Conservation (phyloP, 64 coral and sea anemone genomes). For the Montipora foliosa region DNA sequence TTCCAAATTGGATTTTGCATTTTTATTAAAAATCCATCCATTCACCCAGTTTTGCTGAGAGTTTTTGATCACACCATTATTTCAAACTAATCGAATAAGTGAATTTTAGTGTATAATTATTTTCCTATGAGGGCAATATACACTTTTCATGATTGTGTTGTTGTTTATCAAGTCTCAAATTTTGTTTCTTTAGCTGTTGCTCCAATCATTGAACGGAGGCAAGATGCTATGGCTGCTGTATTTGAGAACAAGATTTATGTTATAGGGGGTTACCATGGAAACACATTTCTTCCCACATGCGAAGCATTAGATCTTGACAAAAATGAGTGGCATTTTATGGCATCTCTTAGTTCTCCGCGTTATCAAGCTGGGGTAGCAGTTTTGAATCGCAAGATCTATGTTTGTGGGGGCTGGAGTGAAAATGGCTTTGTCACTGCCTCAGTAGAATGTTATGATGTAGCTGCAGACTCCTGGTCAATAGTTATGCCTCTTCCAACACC, state of each 20-base stretch:
- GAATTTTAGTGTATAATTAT: no score
- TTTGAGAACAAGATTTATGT: slow-evolving; percentile 93
- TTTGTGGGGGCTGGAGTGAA: slow-evolving; percentile 95
- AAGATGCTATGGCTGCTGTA: slow-evolving; percentile 94
- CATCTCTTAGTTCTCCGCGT: slow-evolving; percentile 75
- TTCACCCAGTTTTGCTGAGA: no score
- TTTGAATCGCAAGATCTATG: slow-evolving; percentile 87
- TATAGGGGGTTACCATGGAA: slow-evolving; percentile 89
- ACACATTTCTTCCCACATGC: slow-evolving; percentile 81
- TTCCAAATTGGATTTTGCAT: no score
- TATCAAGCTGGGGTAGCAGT: slow-evolving; percentile 93
- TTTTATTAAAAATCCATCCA: no score
- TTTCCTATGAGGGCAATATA: background rate
- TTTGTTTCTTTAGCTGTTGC: slow-evolving; percentile 60
- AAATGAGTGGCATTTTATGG: slow-evolving; percentile 87
- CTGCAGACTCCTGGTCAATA: slow-evolving; percentile 73
- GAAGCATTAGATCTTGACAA: slow-evolving; percentile 83
- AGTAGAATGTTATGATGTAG: slow-evolving; percentile 91
- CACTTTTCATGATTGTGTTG: background rate
- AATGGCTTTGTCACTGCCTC: slow-evolving; percentile 69
- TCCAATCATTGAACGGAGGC: slow-evolving; percentile 87
- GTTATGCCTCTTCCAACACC: slow-evolving; percentile 83
- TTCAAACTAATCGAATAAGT: no score
- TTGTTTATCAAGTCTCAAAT: background rate
- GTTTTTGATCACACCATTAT: no score